phyloP scores from a whole-genome alignment of 2,113 vertebrate genomes.

The Thamnaconus septentrionalis region DNA sequence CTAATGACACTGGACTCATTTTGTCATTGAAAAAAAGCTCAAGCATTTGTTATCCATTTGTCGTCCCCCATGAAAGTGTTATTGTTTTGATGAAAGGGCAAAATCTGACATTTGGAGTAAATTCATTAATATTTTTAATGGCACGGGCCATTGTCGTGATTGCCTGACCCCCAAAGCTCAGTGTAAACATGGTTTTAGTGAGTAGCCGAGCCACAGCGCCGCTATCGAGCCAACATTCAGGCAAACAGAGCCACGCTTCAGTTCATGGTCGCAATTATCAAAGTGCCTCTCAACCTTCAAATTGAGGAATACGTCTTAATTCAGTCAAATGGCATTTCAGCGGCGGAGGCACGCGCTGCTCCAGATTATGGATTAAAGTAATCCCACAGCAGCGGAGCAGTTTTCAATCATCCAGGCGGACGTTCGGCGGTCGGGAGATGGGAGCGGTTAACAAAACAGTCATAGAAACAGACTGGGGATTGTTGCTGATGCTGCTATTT shows the following conservation, averaged over 20 bases:
- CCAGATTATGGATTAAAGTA: slow-evolving; percentile 75
- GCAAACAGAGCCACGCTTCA: slow-evolving; percentile 32
- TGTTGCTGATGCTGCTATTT: slow-evolving; percentile 39
- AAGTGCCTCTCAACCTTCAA: slow-evolving; percentile 57
- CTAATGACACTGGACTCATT: too few species aligned
- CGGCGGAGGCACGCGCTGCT: slow-evolving; percentile 31
- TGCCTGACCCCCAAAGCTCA: slow-evolving; percentile 39
- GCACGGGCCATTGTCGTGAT: slow-evolving; percentile 58
- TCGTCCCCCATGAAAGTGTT: background rate
- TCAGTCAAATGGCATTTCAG: slow-evolving; percentile 52
- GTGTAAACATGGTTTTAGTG: background rate
- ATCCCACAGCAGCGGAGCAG: slow-evolving; percentile 46
- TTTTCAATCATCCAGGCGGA: slow-evolving; percentile 47
- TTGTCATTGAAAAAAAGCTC: too few species aligned
- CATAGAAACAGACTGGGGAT: slow-evolving; percentile 44
- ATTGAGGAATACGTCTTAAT: slow-evolving; percentile 55
- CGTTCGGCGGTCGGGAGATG: slow-evolving; percentile 10
- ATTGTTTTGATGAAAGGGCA: slow-evolving; percentile 16
- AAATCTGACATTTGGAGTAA: slow-evolving; percentile 23
- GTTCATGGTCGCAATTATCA: slow-evolving; percentile 59
- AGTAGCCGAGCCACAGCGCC: slow-evolving; percentile 13
- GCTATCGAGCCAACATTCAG: slow-evolving; percentile 13
- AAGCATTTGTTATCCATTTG: too few species aligned
- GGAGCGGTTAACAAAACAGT: slow-evolving; percentile 42
- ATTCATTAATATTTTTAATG: slow-evolving; percentile 65